These are phyloP conservation scores for Knipowitschia caucasica DNA, from an alignment of 2,797 vertebrate species.

Conservation along the genomic window DNA sequence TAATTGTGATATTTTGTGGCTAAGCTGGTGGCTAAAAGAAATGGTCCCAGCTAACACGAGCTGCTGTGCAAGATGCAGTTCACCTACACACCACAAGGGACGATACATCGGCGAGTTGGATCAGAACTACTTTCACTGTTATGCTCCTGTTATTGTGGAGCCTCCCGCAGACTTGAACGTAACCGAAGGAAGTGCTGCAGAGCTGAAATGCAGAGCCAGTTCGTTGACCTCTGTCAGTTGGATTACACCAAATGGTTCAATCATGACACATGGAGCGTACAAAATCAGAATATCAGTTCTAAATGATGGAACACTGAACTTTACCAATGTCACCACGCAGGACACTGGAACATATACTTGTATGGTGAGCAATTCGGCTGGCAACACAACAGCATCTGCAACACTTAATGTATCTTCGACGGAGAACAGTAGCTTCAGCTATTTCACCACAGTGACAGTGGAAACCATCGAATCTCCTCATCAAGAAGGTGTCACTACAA, in stretches of 20 bases:
- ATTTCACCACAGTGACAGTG: constrained; percentile 98
- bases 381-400: constrained; percentile 97
- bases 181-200: constrained; percentile 96
- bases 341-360: constrained; percentile 98
- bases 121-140: constrained; percentile 98
- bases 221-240: constrained; percentile 97
- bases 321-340: constrained; percentile 96
- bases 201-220: constrained; percentile 94
- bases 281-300: constrained; percentile 96
- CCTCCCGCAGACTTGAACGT: constrained; percentile 96
- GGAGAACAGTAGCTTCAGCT: constrained; percentile 91
- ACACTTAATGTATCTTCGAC: constrained; percentile 95
- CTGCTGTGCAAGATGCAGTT: constrained; percentile 95
- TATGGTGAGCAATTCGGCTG: constrained; percentile 98
- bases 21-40: constrained; percentile 99
- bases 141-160: constrained; percentile 98
- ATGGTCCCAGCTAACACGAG: constrained; percentile 98
- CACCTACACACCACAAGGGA: constrained; percentile 89
- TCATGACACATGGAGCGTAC: constrained; percentile 97
- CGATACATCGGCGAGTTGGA: constrained; percentile 97
- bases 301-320: constrained; percentile 96
- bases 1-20: constrained; percentile 99
- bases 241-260: constrained; percentile 98
- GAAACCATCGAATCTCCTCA: constrained; percentile 96
- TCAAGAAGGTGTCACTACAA: constrained; percentile 90